Evolutionary conservation across 2,888 invertebrate genomes (phyloP), one percentile per base, ranked within the genome.

Genomic region (Cerceris ruficornis): DNA sequence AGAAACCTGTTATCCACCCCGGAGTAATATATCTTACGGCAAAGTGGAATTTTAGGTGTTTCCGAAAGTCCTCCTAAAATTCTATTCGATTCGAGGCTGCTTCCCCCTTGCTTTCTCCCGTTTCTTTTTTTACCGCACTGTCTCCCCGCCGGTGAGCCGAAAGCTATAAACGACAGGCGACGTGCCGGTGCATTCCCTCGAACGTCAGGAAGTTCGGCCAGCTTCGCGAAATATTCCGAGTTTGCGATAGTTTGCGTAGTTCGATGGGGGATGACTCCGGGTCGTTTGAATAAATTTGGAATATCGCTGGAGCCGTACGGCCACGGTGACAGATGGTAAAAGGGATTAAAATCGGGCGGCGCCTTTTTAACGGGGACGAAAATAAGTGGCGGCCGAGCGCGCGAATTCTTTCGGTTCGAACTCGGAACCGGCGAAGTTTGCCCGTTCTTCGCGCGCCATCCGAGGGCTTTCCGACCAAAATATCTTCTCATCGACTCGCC

Each of bases 341-440:
- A 41, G 17, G 46, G 62, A 69, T 66, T 11, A 54, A 68, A 77
- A 67, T 4, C 54, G 70, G 57, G 54, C 64, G 66, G 72, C 61
- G 75, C 55, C 64, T 72, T 67, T 70, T 77, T 71, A 64, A 65
- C 41, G n/a, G 4, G 7, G 76, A 69, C 75, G 70, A 73, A 82
- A 85, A 85, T 85, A 83, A 84, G 39, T 80, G 66, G 28, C 4
- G 28, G 28, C 28, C 1, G 4, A 28, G 28, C 28, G 64, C 61
- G 77, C 75, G 43, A 83, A 84, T 85, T 85, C 82, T 82, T 80
- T 77, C 42, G 76, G 52, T 64, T 49, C 58, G 54, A 75, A 69
- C 39, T 62, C 15, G 39, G 49, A 65, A 64, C 61, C 52, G 15
- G 58, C 6, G 11, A 62, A 39, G 66, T 75, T 74, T 43, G 57